phyloP scores from a whole-genome alignment of 1,140 invertebrate species.

The Cepaea nemoralis region DNA sequence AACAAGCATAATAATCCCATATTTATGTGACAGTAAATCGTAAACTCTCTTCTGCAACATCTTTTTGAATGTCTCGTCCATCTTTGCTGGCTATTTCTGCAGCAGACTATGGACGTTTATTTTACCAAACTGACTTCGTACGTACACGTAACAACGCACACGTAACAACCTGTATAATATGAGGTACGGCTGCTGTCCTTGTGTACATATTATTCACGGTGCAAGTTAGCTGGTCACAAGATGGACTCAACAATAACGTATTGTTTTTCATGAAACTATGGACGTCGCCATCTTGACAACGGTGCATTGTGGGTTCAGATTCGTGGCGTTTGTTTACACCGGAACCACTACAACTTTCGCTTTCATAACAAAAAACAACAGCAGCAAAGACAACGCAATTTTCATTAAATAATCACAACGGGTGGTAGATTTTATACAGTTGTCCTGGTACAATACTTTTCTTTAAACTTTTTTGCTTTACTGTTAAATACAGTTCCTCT shows the following conservation, averaged over 20 bases:
- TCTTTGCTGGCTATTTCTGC: slow-evolving; percentile 15
- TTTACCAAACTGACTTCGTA: too few relatives aligned
- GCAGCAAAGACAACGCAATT: too few relatives aligned
- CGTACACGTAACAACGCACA: too few relatives aligned
- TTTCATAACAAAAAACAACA: too few relatives aligned
- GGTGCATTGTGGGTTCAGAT: slow-evolving; percentile 5
- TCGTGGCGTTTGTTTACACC: slow-evolving; percentile 49
- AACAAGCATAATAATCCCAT: slow-evolving; percentile 66
- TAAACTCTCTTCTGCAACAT: slow-evolving; percentile 69
- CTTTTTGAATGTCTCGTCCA: slow-evolving; percentile 58
- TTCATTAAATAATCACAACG: too few relatives aligned
- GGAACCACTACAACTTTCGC: slow-evolving; percentile 32
- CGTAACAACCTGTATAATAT: neutral
- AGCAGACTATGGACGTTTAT: neutral
- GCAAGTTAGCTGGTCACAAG: neutral
- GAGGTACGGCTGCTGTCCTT: neutral
- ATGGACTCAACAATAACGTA: neutral
- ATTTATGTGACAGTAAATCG: slow-evolving; percentile 69
- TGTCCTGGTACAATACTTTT: too few relatives aligned
- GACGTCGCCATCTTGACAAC: slow-evolving; percentile 33
- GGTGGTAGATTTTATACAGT: too few relatives aligned
- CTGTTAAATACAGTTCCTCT: too few relatives aligned
- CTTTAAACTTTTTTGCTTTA: too few relatives aligned
- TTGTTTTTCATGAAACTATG: slow-evolving; percentile 18
- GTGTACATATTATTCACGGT: neutral